Evolutionary conservation across 2,113 vertebrate genomes (phyloP).

Genomic region (Corythoichthys intestinalis): DNA sequence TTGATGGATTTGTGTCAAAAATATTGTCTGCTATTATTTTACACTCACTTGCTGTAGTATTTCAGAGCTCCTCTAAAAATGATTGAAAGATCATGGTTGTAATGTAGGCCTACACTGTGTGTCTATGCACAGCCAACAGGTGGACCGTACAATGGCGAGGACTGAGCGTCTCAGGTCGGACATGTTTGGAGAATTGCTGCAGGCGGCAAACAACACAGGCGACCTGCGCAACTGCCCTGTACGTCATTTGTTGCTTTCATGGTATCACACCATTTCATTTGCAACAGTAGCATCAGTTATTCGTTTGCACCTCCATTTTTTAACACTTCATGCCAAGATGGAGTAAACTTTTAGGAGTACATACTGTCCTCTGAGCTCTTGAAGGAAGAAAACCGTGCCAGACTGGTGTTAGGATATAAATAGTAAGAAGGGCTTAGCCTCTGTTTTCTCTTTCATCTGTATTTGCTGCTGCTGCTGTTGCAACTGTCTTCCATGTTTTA

Average conservation of each 20-base stretch:
- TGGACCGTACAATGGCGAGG: conserved; percentile 85
- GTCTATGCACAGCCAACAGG: conserved; percentile 81
- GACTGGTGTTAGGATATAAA: conserved; percentile 65
- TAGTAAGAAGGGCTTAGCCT: conserved; percentile 60
- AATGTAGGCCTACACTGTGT: neutral
- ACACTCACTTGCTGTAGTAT: no score
- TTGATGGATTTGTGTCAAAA: no score
- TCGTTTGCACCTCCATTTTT: neutral
- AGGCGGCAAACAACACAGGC: conserved; percentile 90
- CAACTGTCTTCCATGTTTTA: conserved; percentile 27
- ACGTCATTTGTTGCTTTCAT: conserved; percentile 41
- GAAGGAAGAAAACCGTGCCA: conserved; percentile 50
- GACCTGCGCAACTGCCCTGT: conserved; percentile 95
- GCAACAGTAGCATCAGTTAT: neutral
- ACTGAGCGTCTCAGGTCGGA: conserved; percentile 87
- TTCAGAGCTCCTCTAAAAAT: conserved; percentile 3
- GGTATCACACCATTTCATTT: neutral
- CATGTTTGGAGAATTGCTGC: conserved; percentile 93
- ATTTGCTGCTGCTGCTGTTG: conserved; percentile 49
- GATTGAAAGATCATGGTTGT: neutral
- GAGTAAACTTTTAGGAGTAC: conserved; percentile 20
- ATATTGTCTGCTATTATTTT: no score
- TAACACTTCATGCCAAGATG: conserved; percentile 4
- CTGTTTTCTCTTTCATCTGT: conserved; percentile 58
- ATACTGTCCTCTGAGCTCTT: conserved; percentile 39